These are phyloP conservation scores for Rhopalosiphum maidis DNA, from an alignment of 1,140 invertebrate species.

Conservation along the genomic window DNA sequence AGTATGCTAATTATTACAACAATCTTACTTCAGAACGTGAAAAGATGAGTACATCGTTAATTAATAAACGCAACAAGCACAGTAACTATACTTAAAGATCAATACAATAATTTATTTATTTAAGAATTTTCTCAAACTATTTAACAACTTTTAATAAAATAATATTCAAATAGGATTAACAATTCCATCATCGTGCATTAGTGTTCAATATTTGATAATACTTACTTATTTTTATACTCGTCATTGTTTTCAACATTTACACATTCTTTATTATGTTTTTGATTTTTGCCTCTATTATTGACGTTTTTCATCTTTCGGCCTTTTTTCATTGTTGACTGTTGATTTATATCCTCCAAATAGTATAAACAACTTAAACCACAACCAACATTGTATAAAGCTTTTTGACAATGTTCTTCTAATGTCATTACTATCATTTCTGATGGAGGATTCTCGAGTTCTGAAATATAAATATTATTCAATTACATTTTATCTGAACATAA, in stretches of 20 bases:
- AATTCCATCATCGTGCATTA: too few species aligned
- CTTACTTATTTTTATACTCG: neutral
- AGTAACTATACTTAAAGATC: too few species aligned
- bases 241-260: neutral
- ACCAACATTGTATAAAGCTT: slow-evolving; percentile 72
- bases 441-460: slow-evolving; percentile 61
- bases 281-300: slow-evolving; percentile 55
- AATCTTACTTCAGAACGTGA: too few species aligned
- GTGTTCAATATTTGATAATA: neutral
- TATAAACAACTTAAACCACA: slow-evolving; percentile 73
- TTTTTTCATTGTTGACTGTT: neutral
- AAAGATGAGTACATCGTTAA: too few species aligned
- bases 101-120: too few species aligned
- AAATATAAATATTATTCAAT: neutral
- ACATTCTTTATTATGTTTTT: slow-evolving; percentile 21
- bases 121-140: too few species aligned
- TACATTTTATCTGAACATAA: too few species aligned
- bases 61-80: too few species aligned
- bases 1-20: too few species aligned
- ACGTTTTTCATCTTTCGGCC: slow-evolving; percentile 59
- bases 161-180: neutral
- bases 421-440: slow-evolving; percentile 69
- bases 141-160: too few species aligned
- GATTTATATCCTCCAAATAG: slow-evolving; percentile 65
- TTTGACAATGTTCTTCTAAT: slow-evolving; percentile 71